Conservation (phyloP, 2,113 vertebrate species). For the Archocentrus centrarchus region DNA sequence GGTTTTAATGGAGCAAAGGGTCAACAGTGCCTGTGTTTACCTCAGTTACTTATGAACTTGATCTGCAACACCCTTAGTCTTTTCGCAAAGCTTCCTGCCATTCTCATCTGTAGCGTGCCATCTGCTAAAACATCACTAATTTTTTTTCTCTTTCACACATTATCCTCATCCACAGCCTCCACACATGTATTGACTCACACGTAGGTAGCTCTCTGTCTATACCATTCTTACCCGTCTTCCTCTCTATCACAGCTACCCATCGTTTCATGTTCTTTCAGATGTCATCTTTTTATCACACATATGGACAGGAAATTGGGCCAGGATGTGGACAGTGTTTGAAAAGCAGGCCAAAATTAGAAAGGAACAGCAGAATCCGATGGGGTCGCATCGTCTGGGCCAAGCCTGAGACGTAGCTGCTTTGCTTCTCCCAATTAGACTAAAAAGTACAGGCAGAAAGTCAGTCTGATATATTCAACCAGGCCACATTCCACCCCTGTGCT, state of each 20-base stretch:
- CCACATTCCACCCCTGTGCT: constrained; percentile 51
- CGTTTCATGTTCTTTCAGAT: constrained; percentile 18
- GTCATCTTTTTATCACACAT: constrained; percentile 22
- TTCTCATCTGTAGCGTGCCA: not conserved
- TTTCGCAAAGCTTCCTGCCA: not conserved
- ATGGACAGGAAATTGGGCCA: constrained; percentile 61
- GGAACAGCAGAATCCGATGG: constrained; percentile 56
- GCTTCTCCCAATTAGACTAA: constrained; percentile 69
- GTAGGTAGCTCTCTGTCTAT: not conserved
- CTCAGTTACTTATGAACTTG: constrained; percentile 22
- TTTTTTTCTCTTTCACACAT: not conserved
- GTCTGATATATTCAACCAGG: constrained; percentile 67
- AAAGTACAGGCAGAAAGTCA: constrained; percentile 54
- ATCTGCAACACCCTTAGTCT: not conserved
- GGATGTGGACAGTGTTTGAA: constrained; percentile 47
- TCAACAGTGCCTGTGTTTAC: constrained; percentile 16
- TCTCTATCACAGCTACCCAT: not conserved
- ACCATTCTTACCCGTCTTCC: not conserved
- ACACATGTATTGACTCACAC: not conserved
- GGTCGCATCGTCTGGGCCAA: constrained; percentile 66
- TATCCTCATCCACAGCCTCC: not conserved
- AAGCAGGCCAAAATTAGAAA: constrained; percentile 58
- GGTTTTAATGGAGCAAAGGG: not conserved
- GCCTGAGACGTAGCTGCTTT: constrained; percentile 48
- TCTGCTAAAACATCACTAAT: constrained; percentile 5